These are phyloP conservation scores for Carassius auratus DNA, from an alignment of 2,113 vertebrate genomes.

Conservation along the genomic window DNA sequence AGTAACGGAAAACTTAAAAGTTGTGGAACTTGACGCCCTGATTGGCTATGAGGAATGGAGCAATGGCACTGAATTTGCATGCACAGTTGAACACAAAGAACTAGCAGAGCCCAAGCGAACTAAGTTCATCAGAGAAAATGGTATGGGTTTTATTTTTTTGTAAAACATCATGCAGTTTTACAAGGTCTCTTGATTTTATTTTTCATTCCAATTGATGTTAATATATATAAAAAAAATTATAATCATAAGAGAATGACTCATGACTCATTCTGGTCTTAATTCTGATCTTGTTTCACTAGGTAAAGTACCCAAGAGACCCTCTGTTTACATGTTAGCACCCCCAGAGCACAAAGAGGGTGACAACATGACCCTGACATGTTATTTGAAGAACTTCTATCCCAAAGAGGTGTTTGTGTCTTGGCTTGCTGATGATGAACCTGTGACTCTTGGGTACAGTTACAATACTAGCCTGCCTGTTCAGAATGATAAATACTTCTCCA, in stretches of 20 bases:
- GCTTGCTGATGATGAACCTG: constrained; percentile 67
- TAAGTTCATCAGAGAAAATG: constrained; percentile 27
- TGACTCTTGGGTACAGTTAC: not conserved
- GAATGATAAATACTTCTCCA: constrained; percentile 55
- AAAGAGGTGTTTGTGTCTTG: constrained; percentile 70
- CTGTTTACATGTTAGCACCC: constrained; percentile 72
- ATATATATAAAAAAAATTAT: not conserved
- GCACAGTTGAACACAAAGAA: constrained; percentile 19
- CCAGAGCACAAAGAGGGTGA: constrained; percentile 58
- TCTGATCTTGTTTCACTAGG: constrained; percentile 68
- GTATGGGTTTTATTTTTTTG: constrained; percentile 53
- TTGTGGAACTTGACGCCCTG: not conserved
- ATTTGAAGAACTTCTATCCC: constrained; percentile 76
- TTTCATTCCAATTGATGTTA: not conserved
- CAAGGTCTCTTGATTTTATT: not conserved
- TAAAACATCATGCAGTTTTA: not conserved
- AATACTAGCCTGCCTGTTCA: constrained; percentile 53
- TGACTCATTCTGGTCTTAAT: constrained; percentile 46
- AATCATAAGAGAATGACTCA: not conserved
- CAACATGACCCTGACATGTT: constrained; percentile 74
- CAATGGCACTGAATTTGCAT: constrained; percentile 38
- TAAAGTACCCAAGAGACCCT: constrained; percentile 16
- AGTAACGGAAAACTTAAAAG: accelerated
- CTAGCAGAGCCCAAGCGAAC: accelerated
- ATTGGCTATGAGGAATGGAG: constrained; percentile 67